Evolutionary conservation across 2,888 invertebrate species (phyloP).

Genomic region (Melipona beecheii): DNA sequence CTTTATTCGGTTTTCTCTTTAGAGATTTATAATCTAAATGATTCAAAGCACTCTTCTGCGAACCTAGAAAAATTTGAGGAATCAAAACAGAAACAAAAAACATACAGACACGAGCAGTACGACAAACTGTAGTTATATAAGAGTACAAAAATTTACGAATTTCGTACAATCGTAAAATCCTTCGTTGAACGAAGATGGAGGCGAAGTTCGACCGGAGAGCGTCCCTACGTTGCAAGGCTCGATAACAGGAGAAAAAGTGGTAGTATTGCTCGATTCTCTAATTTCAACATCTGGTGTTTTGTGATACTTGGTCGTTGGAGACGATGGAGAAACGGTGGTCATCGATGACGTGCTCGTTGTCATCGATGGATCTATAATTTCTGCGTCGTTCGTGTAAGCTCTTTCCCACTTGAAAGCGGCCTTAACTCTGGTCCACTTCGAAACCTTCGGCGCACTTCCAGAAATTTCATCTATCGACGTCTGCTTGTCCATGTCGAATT

Average conservation of each 20-base stretch:
- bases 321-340: neutral
- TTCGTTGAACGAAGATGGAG: slow-evolving; percentile 91
- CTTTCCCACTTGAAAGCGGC: slow-evolving; percentile 95
- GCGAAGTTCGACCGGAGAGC: slow-evolving; percentile 86
- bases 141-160: neutral
- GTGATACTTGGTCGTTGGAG: slow-evolving; percentile 58
- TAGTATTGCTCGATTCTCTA: slow-evolving; percentile 54
- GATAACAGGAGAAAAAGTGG: slow-evolving; percentile 73
- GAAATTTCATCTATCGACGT: slow-evolving; percentile 18
- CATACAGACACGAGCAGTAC: neutral
- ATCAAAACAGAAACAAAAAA: neutral
- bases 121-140: neutral
- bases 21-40: slow-evolving; percentile 46
- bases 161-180: slow-evolving; percentile 86
- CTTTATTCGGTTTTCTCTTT: slow-evolving; percentile 45
- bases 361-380: slow-evolving; percentile 43
- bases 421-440: slow-evolving; percentile 96
- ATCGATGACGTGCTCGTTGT: neutral
- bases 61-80: slow-evolving; percentile 62
- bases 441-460: slow-evolving; percentile 86
- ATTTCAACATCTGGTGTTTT: slow-evolving; percentile 62
- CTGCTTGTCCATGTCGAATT: slow-evolving; percentile 80
- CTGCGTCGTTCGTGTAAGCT: slow-evolving; percentile 86
- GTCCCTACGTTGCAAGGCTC: slow-evolving; percentile 87
- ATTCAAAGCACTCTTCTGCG: slow-evolving; percentile 46